A percentile compares a stretch with the other conserved stretches of the same genome.
Conservation (phyloP, 2,797 vertebrate genomes). For the Enteromius mattozi region DNA sequence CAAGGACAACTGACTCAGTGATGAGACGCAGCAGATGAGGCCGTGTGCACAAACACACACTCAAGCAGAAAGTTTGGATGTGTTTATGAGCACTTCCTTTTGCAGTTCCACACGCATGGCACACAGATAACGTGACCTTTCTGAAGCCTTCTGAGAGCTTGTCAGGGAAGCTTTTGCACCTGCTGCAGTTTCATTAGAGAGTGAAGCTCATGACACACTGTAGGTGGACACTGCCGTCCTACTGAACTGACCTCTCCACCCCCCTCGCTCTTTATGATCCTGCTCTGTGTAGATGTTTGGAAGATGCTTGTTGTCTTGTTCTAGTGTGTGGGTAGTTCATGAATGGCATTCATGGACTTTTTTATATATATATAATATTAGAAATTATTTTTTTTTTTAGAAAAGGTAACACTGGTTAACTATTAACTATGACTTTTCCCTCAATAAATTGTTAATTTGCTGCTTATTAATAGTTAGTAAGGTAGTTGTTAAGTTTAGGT, state of each 20-base stretch:
- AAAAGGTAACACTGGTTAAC: no score
- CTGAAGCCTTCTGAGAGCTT: conserved; percentile 55
- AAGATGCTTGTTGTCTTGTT: background rate
- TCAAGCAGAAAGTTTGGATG: conserved; percentile 22
- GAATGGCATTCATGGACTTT: background rate
- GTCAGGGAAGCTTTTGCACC: conserved; percentile 84
- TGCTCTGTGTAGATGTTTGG: conserved; percentile 73
- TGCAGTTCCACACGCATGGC: background rate
- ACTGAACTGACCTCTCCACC: conserved; percentile 15
- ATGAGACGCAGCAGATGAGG: conserved; percentile 66
- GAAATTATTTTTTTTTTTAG: no score
- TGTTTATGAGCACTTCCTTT: background rate
- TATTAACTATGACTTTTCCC: no score
- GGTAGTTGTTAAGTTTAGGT: conserved; percentile 58
- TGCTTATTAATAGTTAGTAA: no score
- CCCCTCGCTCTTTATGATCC: conserved; percentile 63
- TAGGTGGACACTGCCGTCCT: background rate
- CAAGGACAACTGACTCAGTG: conserved; percentile 84
- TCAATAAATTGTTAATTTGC: no score
- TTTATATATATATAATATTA: no score
- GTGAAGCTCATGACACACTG: conserved; percentile 75
- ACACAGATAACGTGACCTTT: conserved; percentile 52
- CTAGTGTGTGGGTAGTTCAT: background rate
- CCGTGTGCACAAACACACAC: conserved; percentile 27
- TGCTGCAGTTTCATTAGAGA: conserved; percentile 92